Evolutionary conservation across 2,797 vertebrate species (phyloP).

Genomic region (Serranus cabrilla): DNA sequence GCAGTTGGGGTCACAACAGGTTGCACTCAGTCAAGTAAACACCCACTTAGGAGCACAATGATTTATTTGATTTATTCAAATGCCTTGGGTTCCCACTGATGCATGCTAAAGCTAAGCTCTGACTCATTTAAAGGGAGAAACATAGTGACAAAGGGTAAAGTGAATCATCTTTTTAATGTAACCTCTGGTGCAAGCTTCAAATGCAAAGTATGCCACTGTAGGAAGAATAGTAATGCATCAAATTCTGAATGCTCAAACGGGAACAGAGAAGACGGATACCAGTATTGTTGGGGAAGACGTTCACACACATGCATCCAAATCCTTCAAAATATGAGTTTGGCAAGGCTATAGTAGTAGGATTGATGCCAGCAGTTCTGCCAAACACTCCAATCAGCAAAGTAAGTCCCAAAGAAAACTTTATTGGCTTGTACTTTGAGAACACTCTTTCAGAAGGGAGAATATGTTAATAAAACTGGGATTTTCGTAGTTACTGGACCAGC

Average conservation of each 20-base stretch:
- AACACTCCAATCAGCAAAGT: slow-evolving; percentile 11
- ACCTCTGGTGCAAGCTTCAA: slow-evolving; percentile 51
- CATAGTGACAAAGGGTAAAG: slow-evolving; percentile 54
- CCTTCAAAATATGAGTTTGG: slow-evolving; percentile 5
- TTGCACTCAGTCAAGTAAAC: slow-evolving; percentile 74
- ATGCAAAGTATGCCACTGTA: slow-evolving; percentile 27
- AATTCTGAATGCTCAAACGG: neutral
- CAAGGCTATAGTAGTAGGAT: neutral
- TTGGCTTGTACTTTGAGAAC: neutral
- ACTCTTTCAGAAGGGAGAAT: neutral
- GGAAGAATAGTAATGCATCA: slow-evolving; percentile 31
- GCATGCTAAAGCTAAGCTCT: slow-evolving; percentile 56
- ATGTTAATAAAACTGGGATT: neutral
- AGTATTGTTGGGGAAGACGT: neutral
- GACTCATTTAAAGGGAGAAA: slow-evolving; percentile 66
- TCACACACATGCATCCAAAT: neutral
- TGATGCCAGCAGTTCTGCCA: neutral
- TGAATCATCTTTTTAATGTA: slow-evolving; percentile 66
- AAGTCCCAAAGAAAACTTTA: slow-evolving; percentile 8
- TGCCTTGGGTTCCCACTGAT: slow-evolving; percentile 63
- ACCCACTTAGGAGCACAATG: slow-evolving; percentile 67
- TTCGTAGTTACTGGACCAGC: neutral
- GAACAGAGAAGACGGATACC: neutral
- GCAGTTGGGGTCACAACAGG: slow-evolving; percentile 66
- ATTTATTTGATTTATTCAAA: slow-evolving; percentile 79